A percentile compares a stretch with the other conserved stretches of the same genome.
These are phyloP conservation scores for Machaerirhynchus nigripectus DNA, from an alignment of 2,113 vertebrate genomes.

Conservation along the genomic window DNA sequence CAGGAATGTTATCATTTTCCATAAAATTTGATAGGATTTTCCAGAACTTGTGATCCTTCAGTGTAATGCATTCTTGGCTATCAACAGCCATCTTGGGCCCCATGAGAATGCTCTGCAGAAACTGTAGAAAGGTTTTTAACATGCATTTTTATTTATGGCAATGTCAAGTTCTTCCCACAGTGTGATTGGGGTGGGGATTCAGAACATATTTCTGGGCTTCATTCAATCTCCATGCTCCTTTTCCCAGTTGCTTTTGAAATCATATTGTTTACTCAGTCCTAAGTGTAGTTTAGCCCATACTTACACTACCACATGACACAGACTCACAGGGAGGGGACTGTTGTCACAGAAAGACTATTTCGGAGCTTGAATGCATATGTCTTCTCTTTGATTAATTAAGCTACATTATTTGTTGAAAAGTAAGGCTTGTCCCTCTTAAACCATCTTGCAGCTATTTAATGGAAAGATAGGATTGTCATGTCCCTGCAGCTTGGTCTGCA, in stretches of 20 bases:
- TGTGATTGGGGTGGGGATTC: background rate
- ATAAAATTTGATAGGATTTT: conserved; percentile 50
- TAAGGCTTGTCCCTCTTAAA: background rate
- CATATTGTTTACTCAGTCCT: background rate
- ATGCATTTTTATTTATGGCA: conserved; percentile 1
- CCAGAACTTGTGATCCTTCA: conserved; percentile 26
- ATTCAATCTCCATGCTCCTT: background rate
- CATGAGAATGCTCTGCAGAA: background rate
- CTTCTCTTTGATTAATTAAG: background rate
- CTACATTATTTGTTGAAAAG: background rate
- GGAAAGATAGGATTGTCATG: background rate
- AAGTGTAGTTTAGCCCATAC: background rate
- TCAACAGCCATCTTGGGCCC: background rate
- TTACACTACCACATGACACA: background rate
- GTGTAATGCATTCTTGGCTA: conserved; percentile 17
- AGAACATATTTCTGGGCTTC: conserved; percentile 13
- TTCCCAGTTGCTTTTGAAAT: conserved; percentile 1
- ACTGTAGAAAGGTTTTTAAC: background rate
- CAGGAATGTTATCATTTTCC: conserved; percentile 33
- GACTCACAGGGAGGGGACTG: background rate
- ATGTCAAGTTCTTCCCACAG: background rate
- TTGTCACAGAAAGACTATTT: background rate
- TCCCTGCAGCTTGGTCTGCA: background rate
- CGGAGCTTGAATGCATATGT: background rate
- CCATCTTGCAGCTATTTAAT: background rate